These are phyloP conservation scores for Teleogryllus oceanicus DNA, from an alignment of 2,888 invertebrate species.

Conservation along the genomic window DNA sequence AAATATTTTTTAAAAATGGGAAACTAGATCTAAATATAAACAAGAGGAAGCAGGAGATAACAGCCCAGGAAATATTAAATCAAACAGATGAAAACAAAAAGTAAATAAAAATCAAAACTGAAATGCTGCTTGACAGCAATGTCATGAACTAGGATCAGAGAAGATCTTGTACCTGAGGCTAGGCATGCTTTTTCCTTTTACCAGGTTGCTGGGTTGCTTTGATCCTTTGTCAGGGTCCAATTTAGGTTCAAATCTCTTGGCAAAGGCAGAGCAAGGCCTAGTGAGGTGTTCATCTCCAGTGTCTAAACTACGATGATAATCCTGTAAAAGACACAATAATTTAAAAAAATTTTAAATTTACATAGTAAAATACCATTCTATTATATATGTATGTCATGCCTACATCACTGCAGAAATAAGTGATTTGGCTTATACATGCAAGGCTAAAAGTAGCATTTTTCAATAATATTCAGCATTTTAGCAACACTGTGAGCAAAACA, in stretches of 20 bases:
- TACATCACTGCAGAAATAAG: too few species aligned
- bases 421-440: too few species aligned
- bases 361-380: too few species aligned
- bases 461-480: too few species aligned
- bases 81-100: slow-evolving; percentile 22
- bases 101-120: background rate
- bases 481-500: too few species aligned
- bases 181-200: slow-evolving; percentile 96
- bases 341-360: too few species aligned
- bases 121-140: background rate
- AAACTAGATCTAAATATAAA: background rate
- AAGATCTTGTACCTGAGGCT: slow-evolving; percentile 71
- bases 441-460: too few species aligned
- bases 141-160: background rate
- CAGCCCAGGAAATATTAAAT: background rate
- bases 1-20: background rate
- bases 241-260: slow-evolving; percentile 57
- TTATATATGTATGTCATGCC: too few species aligned
- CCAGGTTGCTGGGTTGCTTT: slow-evolving; percentile 62
- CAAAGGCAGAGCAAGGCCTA: slow-evolving; percentile 65
- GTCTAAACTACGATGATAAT: slow-evolving; percentile 77
- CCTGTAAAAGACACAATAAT: slow-evolving; percentile 52
- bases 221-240: slow-evolving; percentile 53
- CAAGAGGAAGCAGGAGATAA: background rate
- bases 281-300: slow-evolving; percentile 73